Percentiles rank a stretch among this genome's conserved stretches.
Evolutionary conservation across 2,888 invertebrate species (phyloP).

Genomic region (Oligia latruncula): DNA sequence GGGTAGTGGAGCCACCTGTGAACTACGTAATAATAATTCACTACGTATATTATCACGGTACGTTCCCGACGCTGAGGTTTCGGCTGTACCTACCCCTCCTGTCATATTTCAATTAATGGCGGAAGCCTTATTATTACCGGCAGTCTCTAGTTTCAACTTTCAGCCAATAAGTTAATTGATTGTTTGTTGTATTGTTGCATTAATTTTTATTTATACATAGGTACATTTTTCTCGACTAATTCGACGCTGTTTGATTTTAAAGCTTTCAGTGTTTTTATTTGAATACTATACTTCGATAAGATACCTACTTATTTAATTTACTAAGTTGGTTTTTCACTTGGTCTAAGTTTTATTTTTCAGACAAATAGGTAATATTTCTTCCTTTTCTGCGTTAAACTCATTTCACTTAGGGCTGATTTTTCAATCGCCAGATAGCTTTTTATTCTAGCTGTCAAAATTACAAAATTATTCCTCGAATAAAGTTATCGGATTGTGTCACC

Average conservation of each 20-base stretch:
- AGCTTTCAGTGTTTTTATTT: background rate
- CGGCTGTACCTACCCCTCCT: constrained; percentile 37
- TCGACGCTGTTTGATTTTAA: constrained; percentile 10
- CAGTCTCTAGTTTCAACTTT: constrained; percentile 32
- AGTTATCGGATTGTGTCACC: no score
- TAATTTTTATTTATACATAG: background rate
- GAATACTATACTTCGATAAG: no score
- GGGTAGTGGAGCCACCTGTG: constrained; percentile 44
- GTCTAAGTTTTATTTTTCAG: background rate
- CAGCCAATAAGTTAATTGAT: constrained; percentile 18
- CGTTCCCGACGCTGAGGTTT: constrained; percentile 29
- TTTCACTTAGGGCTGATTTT: background rate
- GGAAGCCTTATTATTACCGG: constrained; percentile 47
- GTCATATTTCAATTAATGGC: constrained; percentile 54
- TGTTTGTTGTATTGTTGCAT: constrained; percentile 3
- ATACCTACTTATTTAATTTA: background rate
- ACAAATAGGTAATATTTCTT: background rate
- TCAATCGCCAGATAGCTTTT: no score
- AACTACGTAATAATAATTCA: constrained; percentile 47
- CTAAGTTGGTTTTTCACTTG: background rate
- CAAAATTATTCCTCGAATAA: no score
- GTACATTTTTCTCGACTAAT: constrained; percentile 3
- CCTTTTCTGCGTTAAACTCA: background rate
- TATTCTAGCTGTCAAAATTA: no score
- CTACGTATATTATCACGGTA: constrained; percentile 4